Evolutionary conservation across 1,140 invertebrate genomes (phyloP).

Genomic region (Dendrolimus kikuchii): DNA sequence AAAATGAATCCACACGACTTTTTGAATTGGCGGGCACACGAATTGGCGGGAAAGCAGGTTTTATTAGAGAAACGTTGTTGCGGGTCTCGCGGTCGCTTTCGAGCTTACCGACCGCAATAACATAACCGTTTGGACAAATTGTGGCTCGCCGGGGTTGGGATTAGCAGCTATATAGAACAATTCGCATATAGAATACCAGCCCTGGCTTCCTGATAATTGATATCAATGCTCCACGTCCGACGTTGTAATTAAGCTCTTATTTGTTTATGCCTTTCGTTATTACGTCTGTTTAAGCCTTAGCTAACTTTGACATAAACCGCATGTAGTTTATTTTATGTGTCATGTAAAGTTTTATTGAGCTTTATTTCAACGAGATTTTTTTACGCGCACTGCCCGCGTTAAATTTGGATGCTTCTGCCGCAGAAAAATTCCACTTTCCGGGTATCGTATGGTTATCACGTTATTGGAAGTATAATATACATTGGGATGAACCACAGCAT

Average conservation of each 20-base stretch:
- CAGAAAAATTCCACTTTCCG: no score
- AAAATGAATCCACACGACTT: no score
- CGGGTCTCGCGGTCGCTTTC: constrained; percentile 18
- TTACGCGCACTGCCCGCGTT: no score
- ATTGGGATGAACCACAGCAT: no score
- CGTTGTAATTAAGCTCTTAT: constrained; percentile 40
- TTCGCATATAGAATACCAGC: constrained; percentile 42
- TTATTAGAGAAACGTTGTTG: constrained; percentile 45
- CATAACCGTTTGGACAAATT: constrained; percentile 69
- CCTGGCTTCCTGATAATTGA: constrained; percentile 57
- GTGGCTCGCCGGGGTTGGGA: constrained; percentile 48
- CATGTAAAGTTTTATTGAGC: no score
- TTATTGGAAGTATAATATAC: no score
- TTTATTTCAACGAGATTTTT: no score
- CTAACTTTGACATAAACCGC: background rate
- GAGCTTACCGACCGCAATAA: constrained; percentile 59
- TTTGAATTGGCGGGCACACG: background rate
- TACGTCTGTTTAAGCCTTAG: constrained; percentile 31
- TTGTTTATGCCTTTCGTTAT: constrained; percentile 44
- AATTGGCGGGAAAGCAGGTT: constrained; percentile 17
- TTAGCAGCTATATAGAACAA: constrained; percentile 66
- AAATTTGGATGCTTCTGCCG: no score
- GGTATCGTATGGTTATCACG: no score
- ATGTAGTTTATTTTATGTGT: no score
- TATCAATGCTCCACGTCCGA: constrained; percentile 53